Percentiles rank a stretch among this genome's conserved stretches.
Conservation (phyloP, 2,888 invertebrate genomes). For the Nudaria mundana region DNA sequence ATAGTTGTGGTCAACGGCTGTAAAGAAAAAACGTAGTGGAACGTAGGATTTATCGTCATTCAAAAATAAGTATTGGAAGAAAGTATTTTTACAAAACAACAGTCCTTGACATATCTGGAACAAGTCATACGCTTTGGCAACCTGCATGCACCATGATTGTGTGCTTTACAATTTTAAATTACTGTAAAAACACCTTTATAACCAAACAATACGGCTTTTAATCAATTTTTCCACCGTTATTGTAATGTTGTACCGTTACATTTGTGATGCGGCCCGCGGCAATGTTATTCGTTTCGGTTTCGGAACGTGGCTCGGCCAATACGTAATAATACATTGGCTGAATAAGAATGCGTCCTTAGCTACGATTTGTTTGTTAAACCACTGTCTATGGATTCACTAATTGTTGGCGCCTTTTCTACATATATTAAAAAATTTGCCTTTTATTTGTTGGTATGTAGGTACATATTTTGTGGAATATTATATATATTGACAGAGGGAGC, state of each 20-base stretch:
- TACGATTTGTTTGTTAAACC: conserved; percentile 40
- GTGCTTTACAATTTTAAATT: conserved; percentile 17
- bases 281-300: conserved; percentile 59
- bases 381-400: conserved; percentile 31
- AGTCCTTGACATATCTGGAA: conserved; percentile 73
- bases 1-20: too few relatives aligned
- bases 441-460: not conserved
- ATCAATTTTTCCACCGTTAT: conserved; percentile 13
- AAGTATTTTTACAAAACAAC: conserved; percentile 60
- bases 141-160: conserved; percentile 33
- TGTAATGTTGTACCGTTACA: conserved; percentile 37
- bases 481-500: too few relatives aligned
- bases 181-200: conserved; percentile 21
- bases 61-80: conserved; percentile 52
- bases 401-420: conserved; percentile 28
- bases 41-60: conserved; percentile 26
- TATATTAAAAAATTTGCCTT: not conserved
- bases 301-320: conserved; percentile 42
- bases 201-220: conserved; percentile 20
- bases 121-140: conserved; percentile 55
- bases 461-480: not conserved
- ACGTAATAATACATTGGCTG: conserved; percentile 60
- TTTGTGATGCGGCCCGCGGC: conserved; percentile 63
- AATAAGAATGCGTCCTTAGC: conserved; percentile 58
- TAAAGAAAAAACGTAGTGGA: too few relatives aligned